Conservation (phyloP, 1,140 invertebrate genomes). For the Homalodisca vitripennis region DNA sequence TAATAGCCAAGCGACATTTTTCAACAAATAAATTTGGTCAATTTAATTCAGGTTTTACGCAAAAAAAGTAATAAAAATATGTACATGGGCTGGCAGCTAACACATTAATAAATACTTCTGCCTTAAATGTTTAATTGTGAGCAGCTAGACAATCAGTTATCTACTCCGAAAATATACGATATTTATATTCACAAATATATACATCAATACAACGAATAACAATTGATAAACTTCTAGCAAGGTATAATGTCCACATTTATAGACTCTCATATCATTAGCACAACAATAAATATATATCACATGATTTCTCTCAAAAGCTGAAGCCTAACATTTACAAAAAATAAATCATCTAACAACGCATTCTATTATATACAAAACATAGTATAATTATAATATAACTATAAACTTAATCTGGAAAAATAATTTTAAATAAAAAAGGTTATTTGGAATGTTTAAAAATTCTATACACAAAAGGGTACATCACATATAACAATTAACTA, state of each 20-base stretch:
- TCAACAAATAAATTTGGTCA: too few species aligned
- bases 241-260: constrained; percentile 16
- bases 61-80: too few species aligned
- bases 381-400: not conserved
- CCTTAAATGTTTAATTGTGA: constrained; percentile 17
- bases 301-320: constrained; percentile 14
- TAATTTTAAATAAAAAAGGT: constrained; percentile 21
- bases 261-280: constrained; percentile 18
- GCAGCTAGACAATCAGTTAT: constrained; percentile 15
- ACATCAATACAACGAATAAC: constrained; percentile 12
- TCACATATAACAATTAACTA: too few species aligned
- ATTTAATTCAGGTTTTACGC: too few species aligned
- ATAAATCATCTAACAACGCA: constrained; percentile 24
- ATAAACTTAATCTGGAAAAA: constrained; percentile 14
- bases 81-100: not conserved
- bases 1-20: too few species aligned
- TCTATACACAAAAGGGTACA: constrained; percentile 19
- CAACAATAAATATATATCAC: constrained; percentile 27
- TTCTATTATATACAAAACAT: constrained; percentile 18
- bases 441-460: constrained; percentile 20
- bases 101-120: constrained; percentile 18
- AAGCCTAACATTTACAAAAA: constrained; percentile 18
- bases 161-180: constrained; percentile 20
- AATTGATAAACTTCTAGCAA: constrained; percentile 24
- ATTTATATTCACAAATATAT: constrained; percentile 22